These are phyloP conservation scores for Cladorhizidae sp. DNA, from an alignment of 37 sponge, comb jelly and placozoan species.

Conservation along the genomic window DNA sequence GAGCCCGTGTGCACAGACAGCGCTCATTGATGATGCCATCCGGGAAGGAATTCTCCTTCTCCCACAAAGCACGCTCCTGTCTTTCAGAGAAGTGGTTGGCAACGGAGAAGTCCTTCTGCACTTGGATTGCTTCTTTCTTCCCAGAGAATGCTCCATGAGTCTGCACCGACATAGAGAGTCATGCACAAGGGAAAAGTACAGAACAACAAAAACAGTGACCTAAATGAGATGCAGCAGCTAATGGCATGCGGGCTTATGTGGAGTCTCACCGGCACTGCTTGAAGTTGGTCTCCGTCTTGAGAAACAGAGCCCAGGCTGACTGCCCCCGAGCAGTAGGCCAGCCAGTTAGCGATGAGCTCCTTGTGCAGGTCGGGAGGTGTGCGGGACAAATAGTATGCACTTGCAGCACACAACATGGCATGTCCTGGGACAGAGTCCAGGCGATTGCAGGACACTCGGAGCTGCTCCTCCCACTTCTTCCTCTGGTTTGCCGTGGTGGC, in stretches of 20 bases:
- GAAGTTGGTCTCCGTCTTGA: not conserved
- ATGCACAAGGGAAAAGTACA: not conserved
- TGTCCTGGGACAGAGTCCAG: constrained; percentile 48
- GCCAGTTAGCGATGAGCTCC: constrained; percentile 46
- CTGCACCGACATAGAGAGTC: not conserved
- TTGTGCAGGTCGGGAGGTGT: constrained; percentile 35
- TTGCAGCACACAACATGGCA: constrained; percentile 52
- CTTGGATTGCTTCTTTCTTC: constrained; percentile 22
- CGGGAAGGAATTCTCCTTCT: constrained; percentile 38
- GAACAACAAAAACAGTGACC: not conserved
- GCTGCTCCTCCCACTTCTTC: constrained; percentile 39
- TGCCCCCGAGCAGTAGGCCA: constrained; percentile 56
- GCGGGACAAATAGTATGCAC: constrained; percentile 36
- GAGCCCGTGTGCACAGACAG: constrained; percentile 10
- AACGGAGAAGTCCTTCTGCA: constrained; percentile 36
- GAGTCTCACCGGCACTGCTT: not conserved
- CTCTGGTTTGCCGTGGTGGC: constrained; percentile 25
- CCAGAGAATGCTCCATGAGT: not conserved
- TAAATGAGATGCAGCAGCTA: not conserved
- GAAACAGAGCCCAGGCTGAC: constrained; percentile 31
- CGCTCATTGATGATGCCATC: constrained; percentile 19
- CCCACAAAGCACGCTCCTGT: constrained; percentile 43
- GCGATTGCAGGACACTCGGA: not conserved
- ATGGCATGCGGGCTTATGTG: not conserved
- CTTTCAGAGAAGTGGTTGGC: constrained; percentile 16